These are phyloP conservation scores for Diuraphis noxia DNA, from an alignment of 1,140 invertebrate species.

Conservation along the genomic window DNA sequence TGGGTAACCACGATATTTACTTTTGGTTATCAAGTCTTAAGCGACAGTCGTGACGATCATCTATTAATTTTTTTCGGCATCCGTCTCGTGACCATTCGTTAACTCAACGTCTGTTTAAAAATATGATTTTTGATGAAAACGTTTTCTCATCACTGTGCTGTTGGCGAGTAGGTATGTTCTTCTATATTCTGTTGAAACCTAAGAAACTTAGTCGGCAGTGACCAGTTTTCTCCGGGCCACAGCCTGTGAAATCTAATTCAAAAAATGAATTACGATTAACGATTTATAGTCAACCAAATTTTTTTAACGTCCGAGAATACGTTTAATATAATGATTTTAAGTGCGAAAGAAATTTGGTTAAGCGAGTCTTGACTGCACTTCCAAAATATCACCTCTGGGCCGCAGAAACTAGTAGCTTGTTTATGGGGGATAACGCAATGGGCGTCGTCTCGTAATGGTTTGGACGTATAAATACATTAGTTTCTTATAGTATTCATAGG, in stretches of 20 bases:
- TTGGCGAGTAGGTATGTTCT: too few species aligned
- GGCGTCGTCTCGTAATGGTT: background rate
- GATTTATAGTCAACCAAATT: background rate
- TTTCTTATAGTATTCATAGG: background rate
- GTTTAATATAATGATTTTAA: background rate
- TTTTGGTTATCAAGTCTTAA: background rate
- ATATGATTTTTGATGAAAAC: too few species aligned
- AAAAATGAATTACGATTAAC: too few species aligned
- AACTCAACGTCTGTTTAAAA: too few species aligned
- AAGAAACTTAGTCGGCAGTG: too few species aligned
- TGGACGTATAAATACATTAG: background rate
- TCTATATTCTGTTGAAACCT: too few species aligned
- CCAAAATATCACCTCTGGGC: background rate
- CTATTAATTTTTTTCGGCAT: background rate
- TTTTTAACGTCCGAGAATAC: background rate
- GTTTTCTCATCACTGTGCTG: too few species aligned
- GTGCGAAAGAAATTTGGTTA: background rate
- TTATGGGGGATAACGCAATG: background rate
- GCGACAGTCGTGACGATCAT: background rate
- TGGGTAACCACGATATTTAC: background rate
- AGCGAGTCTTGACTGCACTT: background rate
- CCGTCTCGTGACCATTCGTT: background rate
- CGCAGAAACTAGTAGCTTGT: background rate
- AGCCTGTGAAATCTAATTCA: too few species aligned
- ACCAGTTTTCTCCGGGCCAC: too few species aligned